Conservation (phyloP, 1,140 invertebrate genomes). For the Aleiodes sp. region DNA sequence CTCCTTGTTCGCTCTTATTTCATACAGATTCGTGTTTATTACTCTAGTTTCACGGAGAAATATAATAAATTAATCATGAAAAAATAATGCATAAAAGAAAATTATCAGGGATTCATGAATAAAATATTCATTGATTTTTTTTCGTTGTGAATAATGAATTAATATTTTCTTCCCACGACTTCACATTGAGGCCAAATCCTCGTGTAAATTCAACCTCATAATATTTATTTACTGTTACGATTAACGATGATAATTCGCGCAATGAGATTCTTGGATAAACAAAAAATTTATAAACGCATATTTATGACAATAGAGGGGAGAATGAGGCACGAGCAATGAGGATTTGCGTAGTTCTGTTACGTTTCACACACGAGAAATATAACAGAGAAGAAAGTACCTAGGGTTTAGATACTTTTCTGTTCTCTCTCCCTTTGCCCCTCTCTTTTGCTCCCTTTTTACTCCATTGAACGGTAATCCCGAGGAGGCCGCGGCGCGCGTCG, state of each 20-base stretch:
- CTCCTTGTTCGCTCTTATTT: constrained; percentile 16
- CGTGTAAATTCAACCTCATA: background rate
- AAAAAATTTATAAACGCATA: background rate
- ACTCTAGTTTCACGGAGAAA: background rate
- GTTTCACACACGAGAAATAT: constrained; percentile 4
- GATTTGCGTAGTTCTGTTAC: background rate
- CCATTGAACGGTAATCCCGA: constrained; percentile 20
- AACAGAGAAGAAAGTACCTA: constrained; percentile 9
- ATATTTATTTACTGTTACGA: background rate
- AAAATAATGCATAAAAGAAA: background rate
- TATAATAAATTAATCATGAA: background rate
- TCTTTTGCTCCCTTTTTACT: background rate
- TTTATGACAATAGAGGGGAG: constrained; percentile 1
- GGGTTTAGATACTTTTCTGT: constrained; percentile 13
- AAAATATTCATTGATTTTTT: background rate
- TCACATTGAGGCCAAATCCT: background rate
- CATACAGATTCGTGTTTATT: constrained; percentile 10
- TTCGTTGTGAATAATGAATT: background rate
- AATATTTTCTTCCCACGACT: background rate
- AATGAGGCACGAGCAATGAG: background rate
- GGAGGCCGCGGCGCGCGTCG: background rate
- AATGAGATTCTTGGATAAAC: constrained; percentile 7
- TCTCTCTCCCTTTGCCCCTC: background rate
- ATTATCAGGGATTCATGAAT: background rate
- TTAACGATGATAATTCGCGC: constrained; percentile 9